Percentiles rank a stretch among this genome's conserved stretches.
These are phyloP conservation scores for Hepsetus odoe DNA, from an alignment of 2,113 vertebrate species.

Conservation along the genomic window DNA sequence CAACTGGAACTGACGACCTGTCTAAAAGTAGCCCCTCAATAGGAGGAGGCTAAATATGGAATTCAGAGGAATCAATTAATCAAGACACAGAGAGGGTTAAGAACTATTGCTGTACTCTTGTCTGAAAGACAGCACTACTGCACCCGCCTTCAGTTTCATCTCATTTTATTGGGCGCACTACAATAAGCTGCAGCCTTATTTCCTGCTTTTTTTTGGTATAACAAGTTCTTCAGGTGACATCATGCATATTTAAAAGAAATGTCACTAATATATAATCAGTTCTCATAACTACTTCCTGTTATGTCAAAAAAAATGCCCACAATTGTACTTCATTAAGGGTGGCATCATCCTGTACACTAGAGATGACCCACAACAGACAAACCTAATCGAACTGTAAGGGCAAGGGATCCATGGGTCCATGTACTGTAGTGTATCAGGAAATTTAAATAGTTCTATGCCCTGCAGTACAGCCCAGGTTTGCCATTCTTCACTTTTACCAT, in stretches of 20 bases:
- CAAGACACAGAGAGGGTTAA: slow-evolving; percentile 1
- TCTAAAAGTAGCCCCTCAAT: slow-evolving; percentile 23
- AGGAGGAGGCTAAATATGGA: slow-evolving; percentile 29
- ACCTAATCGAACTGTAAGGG: not conserved
- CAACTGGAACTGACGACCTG: too few species aligned
- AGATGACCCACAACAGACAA: too few species aligned
- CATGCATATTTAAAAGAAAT: not conserved
- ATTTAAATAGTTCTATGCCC: too few species aligned
- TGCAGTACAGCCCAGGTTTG: slow-evolving; percentile 2
- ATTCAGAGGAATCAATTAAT: slow-evolving; percentile 26
- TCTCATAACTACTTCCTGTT: too few species aligned
- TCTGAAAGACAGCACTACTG: not conserved
- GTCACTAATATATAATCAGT: not conserved
- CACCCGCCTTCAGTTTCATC: not conserved
- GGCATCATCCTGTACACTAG: too few species aligned
- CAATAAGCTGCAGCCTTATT: not conserved
- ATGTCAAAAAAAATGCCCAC: not conserved
- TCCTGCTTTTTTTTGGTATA: not conserved
- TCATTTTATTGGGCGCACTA: not conserved
- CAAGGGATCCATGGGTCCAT: slow-evolving; percentile 5
- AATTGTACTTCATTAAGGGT: not conserved
- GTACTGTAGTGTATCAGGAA: too few species aligned
- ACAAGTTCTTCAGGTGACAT: not conserved
- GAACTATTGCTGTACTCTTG: not conserved
- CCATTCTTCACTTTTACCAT: slow-evolving; percentile 29